Evolutionary conservation across 2,888 invertebrate genomes (phyloP).

Genomic region (Chromoteleia sp.): DNA sequence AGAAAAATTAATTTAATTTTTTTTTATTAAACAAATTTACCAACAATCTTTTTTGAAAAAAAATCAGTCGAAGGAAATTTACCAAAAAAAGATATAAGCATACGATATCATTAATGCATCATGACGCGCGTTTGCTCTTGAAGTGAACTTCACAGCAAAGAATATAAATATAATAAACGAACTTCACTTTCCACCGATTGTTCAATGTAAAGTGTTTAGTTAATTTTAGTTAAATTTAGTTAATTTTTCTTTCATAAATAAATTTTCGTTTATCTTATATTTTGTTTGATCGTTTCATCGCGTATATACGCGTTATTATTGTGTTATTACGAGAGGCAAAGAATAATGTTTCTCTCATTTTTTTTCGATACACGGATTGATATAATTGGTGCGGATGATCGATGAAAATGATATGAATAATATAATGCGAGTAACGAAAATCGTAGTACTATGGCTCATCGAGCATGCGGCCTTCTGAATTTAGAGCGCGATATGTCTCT

Average conservation of each 20-base stretch:
- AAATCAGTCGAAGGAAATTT: slow-evolving; percentile 27
- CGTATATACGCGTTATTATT: too few species aligned
- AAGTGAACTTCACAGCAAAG: slow-evolving; percentile 44
- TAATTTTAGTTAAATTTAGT: too few species aligned
- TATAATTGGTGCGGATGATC: neutral
- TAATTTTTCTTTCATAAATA: too few species aligned
- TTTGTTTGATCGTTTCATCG: too few species aligned
- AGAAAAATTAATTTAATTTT: neutral
- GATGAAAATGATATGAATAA: slow-evolving; percentile 17
- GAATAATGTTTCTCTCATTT: neutral
- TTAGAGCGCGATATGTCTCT: slow-evolving; percentile 74
- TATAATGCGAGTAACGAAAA: slow-evolving; percentile 49
- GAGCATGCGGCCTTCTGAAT: slow-evolving; percentile 81
- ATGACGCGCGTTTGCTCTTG: slow-evolving; percentile 49
- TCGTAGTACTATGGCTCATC: slow-evolving; percentile 59
- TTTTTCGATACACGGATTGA: neutral
- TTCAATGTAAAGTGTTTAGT: neutral
- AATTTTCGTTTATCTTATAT: too few species aligned
- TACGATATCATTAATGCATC: slow-evolving; percentile 27
- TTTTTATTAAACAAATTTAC: too few species aligned
- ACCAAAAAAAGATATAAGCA: slow-evolving; percentile 38
- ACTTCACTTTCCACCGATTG: slow-evolving; percentile 24
- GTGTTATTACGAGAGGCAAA: too few species aligned
- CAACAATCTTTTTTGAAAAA: too few species aligned
- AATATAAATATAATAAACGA: slow-evolving; percentile 45